phyloP scores from a whole-genome alignment of 2,113 vertebrate genomes.

The Passer domesticus region DNA sequence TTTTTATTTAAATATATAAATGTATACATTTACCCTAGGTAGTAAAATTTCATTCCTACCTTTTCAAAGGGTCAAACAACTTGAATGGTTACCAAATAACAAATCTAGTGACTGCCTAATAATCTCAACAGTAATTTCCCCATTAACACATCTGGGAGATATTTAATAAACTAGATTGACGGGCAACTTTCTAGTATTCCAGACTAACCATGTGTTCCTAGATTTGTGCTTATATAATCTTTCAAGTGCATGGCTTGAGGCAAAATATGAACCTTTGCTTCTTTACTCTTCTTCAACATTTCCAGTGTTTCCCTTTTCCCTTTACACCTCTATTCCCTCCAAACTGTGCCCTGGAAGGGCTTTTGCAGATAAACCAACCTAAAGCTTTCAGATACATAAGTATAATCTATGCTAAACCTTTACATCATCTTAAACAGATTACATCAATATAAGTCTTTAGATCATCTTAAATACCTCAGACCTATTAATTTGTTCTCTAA shows the following conservation, averaged over 20 bases:
- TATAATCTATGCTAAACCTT: conserved; percentile 45
- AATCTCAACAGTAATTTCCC: not conserved
- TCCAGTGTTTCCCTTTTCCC: not conserved
- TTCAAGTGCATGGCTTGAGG: not conserved
- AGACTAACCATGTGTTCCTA: not conserved
- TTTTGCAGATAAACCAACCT: conserved; percentile 27
- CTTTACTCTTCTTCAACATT: not conserved
- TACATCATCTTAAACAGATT: conserved; percentile 48
- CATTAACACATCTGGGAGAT: not conserved
- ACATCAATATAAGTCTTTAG: conserved; percentile 24
- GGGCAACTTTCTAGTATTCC: not conserved
- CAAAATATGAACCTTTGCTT: not conserved
- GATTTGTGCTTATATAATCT: not conserved
- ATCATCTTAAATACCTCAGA: conserved; percentile 28
- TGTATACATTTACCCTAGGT: not conserved
- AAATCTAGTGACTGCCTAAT: not conserved
- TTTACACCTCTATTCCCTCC: not conserved
- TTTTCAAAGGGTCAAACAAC: not conserved
- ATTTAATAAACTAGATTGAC: not conserved
- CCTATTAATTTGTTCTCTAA: conserved; percentile 39
- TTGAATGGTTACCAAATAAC: not conserved
- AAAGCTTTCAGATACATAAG: not conserved
- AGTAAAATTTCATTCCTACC: not conserved
- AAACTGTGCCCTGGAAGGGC: not conserved
- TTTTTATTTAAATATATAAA: not conserved